These are phyloP conservation scores for Leptopilina boulardi DNA, from an alignment of 1,140 invertebrate species.

Conservation along the genomic window DNA sequence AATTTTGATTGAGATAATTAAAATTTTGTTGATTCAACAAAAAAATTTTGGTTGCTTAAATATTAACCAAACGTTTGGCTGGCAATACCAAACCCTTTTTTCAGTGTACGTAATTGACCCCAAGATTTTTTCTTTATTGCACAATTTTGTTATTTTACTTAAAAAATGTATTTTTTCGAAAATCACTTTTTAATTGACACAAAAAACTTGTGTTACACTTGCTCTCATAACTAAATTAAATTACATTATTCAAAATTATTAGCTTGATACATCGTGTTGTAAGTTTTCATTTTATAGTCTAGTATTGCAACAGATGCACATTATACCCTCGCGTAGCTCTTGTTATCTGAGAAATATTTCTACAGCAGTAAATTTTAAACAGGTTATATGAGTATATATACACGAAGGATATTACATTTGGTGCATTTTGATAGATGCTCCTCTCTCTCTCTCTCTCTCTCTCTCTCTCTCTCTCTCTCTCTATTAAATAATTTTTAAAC, in stretches of 20 bases:
- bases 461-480: neutral
- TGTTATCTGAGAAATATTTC: constrained; percentile 8
- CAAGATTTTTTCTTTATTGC: neutral
- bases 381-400: neutral
- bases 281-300: neutral
- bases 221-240: neutral
- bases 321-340: neutral
- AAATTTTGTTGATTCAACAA: too few species aligned
- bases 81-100: too few species aligned
- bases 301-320: constrained; percentile 13
- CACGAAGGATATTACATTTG: neutral
- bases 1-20: too few species aligned
- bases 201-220: neutral
- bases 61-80: too few species aligned
- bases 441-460: neutral
- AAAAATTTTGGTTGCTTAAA: too few species aligned
- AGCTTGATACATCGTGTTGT: neutral
- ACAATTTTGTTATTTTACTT: neutral
- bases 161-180: neutral
- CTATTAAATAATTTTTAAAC: neutral
- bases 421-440: neutral
- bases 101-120: too few species aligned
- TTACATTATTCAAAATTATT: neutral
- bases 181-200: neutral
- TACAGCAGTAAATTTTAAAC: neutral